Percentiles rank a stretch among this genome's conserved stretches.
phyloP scores from a whole-genome alignment of 2,113 vertebrate genomes.

The Thermophis baileyi region DNA sequence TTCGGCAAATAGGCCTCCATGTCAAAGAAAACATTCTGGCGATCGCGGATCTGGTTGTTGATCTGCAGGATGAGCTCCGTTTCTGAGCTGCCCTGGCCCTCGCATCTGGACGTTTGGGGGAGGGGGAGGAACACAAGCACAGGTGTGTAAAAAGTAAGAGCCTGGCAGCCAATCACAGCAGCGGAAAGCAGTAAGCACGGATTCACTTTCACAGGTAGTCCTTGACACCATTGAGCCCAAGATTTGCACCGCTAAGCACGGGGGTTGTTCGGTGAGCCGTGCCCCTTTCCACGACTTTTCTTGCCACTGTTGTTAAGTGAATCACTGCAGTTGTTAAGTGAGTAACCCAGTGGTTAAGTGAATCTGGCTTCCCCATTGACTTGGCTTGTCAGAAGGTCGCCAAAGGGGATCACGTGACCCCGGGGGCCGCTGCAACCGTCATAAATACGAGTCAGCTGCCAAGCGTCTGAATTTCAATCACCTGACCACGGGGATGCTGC shows the following conservation, averaged over 20 bases:
- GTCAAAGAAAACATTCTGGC: slow-evolving; percentile 89
- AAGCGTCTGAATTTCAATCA: not conserved
- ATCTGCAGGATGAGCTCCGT: slow-evolving; percentile 76
- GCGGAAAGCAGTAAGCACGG: not conserved
- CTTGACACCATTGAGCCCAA: no score
- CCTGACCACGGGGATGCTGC: not conserved
- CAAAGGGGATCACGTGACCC: no score
- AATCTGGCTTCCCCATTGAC: not conserved
- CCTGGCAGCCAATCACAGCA: not conserved
- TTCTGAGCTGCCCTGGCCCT: slow-evolving; percentile 69
- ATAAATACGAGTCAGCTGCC: not conserved
- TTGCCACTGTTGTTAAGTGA: not conserved
- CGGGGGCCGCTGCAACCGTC: no score
- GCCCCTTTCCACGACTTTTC: no score
- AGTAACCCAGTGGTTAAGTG: not conserved
- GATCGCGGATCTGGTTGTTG: slow-evolving; percentile 85
- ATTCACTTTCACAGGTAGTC: not conserved
- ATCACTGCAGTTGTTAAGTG: not conserved
- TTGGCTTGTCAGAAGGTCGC: no score
- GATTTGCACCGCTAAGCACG: no score
- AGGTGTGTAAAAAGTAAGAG: not conserved
- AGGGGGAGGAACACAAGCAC: accelerated
- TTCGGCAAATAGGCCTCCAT: slow-evolving; percentile 99
- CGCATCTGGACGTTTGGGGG: slow-evolving; percentile 68
- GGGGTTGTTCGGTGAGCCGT: no score